Base-by-base conservation (phyloP, 2,888 invertebrate genomes). In the Drosophila longiperda region DNA sequence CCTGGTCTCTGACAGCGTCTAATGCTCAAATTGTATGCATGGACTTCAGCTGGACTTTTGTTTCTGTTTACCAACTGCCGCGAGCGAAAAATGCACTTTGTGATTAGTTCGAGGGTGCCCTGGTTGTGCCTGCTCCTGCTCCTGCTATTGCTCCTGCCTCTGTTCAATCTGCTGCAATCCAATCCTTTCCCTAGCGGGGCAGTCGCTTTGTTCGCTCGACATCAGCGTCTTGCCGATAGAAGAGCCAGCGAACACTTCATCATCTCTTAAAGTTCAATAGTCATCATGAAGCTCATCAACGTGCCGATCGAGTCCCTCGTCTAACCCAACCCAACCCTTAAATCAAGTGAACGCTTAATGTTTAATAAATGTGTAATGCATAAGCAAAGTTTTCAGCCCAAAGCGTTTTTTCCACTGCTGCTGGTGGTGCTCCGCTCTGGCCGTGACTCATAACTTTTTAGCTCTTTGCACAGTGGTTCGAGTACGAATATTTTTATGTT, bases 51-150 rank as follows among this genome's bases (percentile, higher is more conserved):
- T 84, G 90, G 90, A 89, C 90, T 82, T 76, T 90, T 84, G 82
- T 80, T 84, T 85, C 84, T 80, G 80, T 87, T 90, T 89, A 86
- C 82, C 89, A 79, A 88, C 89, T 76, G 90, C 87, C 90, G 85
- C 89, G 74, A 84, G 87, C 87, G 74, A 73, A 87, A 87, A 87
- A 90, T 87, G 87, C 87, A 87, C 87, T 87, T 90, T 87, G 89
- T 87, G 87, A 87, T 90, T 89, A 87, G 85, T 84, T 89, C 85
- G 83, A 89, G 84, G 89, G 84, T 84, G 84, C 85, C 63, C 52
- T 42, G 52, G 61, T 57, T 53, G 29, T 29, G 34, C 15, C 54
- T 49, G 12, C 64, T 23, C 17, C 36, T 36, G 53, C 29, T 53
- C 2, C 62, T 34, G 52, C 15, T 36, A 4, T 50, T 26, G 26